A percentile compares a stretch with the other conserved stretches of the same genome.
Evolutionary conservation across 2,113 vertebrate genomes (phyloP).

Genomic region (Rhinolophus ferrumequinum): DNA sequence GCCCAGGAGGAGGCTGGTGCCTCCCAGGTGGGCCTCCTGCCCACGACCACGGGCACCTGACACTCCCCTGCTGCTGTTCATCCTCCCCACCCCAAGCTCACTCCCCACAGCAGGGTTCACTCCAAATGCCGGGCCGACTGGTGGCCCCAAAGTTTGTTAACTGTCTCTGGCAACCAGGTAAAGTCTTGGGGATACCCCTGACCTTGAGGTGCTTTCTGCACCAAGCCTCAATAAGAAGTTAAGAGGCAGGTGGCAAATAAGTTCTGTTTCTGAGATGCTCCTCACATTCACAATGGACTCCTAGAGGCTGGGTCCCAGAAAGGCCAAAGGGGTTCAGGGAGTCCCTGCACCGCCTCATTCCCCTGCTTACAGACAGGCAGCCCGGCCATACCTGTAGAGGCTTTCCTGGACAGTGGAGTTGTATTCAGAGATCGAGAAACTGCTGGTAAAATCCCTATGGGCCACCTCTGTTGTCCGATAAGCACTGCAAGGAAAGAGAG

Average conservation of each 20-base stretch:
- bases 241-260: neutral
- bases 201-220: neutral
- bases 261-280: neutral
- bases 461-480: conserved; percentile 78
- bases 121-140: neutral
- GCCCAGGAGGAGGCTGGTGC: accelerated
- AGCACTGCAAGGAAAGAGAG: conserved; percentile 37
- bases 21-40: neutral
- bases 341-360: neutral
- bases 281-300: neutral
- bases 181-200: neutral
- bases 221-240: neutral
- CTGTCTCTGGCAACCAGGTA: neutral
- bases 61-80: neutral
- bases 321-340: neutral
- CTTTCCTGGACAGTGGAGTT: conserved; percentile 85
- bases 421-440: conserved; percentile 52
- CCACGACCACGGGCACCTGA: no score
- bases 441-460: conserved; percentile 59
- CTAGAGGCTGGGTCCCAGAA: neutral
- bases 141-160: neutral
- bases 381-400: conserved; percentile 80
- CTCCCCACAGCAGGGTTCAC: neutral
- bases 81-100: neutral
- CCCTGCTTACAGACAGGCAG: neutral